Base-by-base conservation (phyloP, 2,888 invertebrate genomes). In the Apocheima hispidaria region DNA sequence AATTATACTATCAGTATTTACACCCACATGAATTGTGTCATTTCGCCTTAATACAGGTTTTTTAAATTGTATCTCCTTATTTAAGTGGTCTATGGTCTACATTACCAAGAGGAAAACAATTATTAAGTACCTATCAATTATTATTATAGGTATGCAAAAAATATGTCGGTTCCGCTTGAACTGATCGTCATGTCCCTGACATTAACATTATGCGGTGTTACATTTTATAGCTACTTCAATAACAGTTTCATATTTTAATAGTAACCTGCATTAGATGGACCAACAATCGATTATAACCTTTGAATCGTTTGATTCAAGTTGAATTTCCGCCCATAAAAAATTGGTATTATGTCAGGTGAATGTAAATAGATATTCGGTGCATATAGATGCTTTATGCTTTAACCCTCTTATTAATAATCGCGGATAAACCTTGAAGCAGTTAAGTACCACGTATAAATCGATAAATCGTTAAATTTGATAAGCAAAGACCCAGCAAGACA, bases 171-270 rank as follows among this genome's bases (percentile, higher is more conserved):
- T 71, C 69, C 69, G 65, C 50, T 40, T 65, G 54, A 54, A 60
- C 58, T 26, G 48, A 57, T 43, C 61, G 36, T 54, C 40, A 20
- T 56, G 65, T 28, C 71, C 71, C 60, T 72, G 71, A 68, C 69
- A 70, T 72, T 69, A 65, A 48, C 60, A 40, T 57, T 21, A 23
- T 44, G 53, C 16, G 7, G 38, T 60, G 54, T 54, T 61, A 55
- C 61, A 55, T 49, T 51, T n/a, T 65, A 38, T 56, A 53, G 16
- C 35, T 2, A 33, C 16, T 28, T 18, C 46, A 51, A 48, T 48
- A 38, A 36, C 20, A 36, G 21, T 48, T 30, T 26, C 20, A 44
- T 48, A 40, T 51, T 51, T 52, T 23, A 23, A 35, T 46, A 44
- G 14, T 23, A 23, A 21, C 23, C 2, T 41, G 16, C 43, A 26